Evolutionary conservation across 2,888 invertebrate species (phyloP), one percentile per base, ranked within the genome.

Genomic region (Tachina fera): DNA sequence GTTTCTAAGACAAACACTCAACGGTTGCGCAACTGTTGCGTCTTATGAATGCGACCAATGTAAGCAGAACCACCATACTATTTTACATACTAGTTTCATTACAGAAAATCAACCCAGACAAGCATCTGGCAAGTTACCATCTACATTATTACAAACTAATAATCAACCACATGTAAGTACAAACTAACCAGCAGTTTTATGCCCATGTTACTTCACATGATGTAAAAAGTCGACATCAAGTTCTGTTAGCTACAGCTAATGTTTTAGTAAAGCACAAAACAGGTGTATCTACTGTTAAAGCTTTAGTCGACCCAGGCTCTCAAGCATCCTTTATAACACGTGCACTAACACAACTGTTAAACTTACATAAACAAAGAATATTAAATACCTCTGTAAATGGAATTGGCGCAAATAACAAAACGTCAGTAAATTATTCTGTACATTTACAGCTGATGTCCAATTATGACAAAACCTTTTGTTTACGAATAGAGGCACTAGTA

Each of bases 261-360:
- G 10, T 72, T 14, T 22, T 58, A 47, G 56, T 47, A 41, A 51
- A 60, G 31, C 22, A 60, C 13, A 49, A 72, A 61, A 60, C n/a
- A 49, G 60, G 60, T n/a, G 31, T 16, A 60, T n/a, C 47, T 22
- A 72, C 47, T 31, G 61, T 61, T 43, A 60, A 72, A 61, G 72
- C 41, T 49, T 39, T 61, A 49, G 4, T 58, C 10, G 68, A 68
- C 16, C 68, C 51, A 51, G 68, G 51, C 68, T 70, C 70, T 14
- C 71, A 71, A 71, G 71, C 71, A 22, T 58, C 71, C 9, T 71
- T 71, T 58, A 43, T 71, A 71, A 71, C 71, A 71, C 11, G 76
- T 77, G 8, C 39, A 71, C 14, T 41, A 39, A 22, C 45, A 45
- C 71, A 72, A 14, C 47, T 72, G 58, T 47, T 72, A 58, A 58